These are phyloP conservation scores for Acleris holmiana DNA, from an alignment of 2,888 invertebrate genomes.

Conservation along the genomic window DNA sequence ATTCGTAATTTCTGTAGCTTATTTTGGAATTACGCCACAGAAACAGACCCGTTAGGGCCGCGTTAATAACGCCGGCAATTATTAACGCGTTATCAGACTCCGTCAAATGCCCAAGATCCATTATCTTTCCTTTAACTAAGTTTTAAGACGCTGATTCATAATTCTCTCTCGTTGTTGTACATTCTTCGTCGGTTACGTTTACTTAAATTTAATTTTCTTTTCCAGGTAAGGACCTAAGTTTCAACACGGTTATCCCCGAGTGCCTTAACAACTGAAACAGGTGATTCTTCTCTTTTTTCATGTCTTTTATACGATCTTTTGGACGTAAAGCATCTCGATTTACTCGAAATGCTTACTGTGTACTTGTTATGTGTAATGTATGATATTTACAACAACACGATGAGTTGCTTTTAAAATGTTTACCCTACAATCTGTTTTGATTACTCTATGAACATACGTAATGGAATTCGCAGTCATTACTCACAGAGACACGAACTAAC, in stretches of 20 bases:
- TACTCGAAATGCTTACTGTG: neutral
- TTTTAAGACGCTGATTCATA: slow-evolving; percentile 11
- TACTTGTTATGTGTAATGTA: neutral
- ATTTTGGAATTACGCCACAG: slow-evolving; percentile 57
- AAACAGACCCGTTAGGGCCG: slow-evolving; percentile 55
- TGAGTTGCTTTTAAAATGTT: slow-evolving; percentile 34
- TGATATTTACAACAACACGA: slow-evolving; percentile 27
- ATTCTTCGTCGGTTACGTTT: slow-evolving; percentile 45
- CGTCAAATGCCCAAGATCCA: slow-evolving; percentile 21
- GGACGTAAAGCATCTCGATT: neutral
- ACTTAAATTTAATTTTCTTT: slow-evolving; percentile 51
- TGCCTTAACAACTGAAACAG: slow-evolving; percentile 1
- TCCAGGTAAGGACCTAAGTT: slow-evolving; percentile 50
- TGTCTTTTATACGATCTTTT: too few relatives aligned
- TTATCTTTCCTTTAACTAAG: slow-evolving; percentile 15
- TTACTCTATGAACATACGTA: slow-evolving; percentile 15
- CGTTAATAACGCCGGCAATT: slow-evolving; percentile 57
- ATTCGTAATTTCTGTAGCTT: slow-evolving; percentile 60
- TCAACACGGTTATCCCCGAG: neutral
- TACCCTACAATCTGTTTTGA: slow-evolving; percentile 21
- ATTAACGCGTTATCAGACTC: slow-evolving; percentile 47
- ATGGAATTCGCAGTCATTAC: slow-evolving; percentile 27
- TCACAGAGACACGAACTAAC: slow-evolving; percentile 28
- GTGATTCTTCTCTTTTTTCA: slow-evolving; percentile 5
- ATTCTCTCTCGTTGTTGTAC: slow-evolving; percentile 1